Conservation (phyloP, 2,888 invertebrate species). For the Lydus trimaculatus region DNA sequence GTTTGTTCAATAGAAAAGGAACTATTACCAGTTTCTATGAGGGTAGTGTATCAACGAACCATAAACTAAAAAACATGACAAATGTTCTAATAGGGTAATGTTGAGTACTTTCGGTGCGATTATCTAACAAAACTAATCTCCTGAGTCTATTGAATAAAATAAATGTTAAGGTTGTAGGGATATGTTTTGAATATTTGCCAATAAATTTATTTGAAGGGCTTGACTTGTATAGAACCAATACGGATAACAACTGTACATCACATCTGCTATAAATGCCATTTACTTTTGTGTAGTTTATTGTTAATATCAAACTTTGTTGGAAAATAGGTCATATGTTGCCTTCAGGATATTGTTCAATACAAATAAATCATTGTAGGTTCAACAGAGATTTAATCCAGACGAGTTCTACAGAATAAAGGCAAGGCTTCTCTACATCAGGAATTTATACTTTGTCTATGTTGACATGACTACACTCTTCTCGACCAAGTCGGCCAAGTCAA, state of each 20-base stretch:
- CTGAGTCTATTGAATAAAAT: neutral
- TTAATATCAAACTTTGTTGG: neutral
- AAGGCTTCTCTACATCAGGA: neutral
- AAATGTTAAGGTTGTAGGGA: neutral
- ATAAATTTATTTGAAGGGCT: slow-evolving; percentile 7
- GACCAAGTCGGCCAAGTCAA: too few species aligned
- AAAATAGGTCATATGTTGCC: slow-evolving; percentile 41
- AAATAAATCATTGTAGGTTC: slow-evolving; percentile 38
- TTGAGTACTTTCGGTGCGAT: neutral
- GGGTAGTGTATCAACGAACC: neutral
- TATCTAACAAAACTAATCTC: slow-evolving; percentile 4
- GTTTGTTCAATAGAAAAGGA: neutral
- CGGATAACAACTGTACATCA: neutral
- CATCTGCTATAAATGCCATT: slow-evolving; percentile 9
- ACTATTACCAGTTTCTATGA: neutral
- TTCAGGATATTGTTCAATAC: slow-evolving; percentile 31
- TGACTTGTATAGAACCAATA: neutral
- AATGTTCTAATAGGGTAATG: neutral
- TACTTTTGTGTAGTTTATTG: slow-evolving; percentile 4
- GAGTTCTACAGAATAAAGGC: slow-evolving; percentile 28
- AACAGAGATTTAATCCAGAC: slow-evolving; percentile 39
- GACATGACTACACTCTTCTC: too few species aligned
- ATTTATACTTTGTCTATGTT: neutral
- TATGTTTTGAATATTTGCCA: slow-evolving; percentile 5
- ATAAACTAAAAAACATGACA: neutral